phyloP scores from a whole-genome alignment of 2,113 vertebrate species.

The Butastur rufipennis region DNA sequence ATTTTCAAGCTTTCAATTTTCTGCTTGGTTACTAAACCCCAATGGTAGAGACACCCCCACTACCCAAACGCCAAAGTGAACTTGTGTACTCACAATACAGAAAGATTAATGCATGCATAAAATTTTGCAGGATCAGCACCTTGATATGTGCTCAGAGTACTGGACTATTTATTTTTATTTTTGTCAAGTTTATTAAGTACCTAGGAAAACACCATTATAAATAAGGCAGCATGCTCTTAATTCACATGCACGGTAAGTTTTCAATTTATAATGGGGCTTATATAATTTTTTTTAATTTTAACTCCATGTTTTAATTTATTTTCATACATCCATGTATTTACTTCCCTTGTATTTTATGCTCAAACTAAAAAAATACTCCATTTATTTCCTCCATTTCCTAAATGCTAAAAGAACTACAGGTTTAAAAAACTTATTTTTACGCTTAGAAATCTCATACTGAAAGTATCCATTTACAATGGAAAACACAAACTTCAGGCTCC shows the following conservation, averaged over 20 bases:
- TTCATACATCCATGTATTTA: neutral
- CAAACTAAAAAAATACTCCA: neutral
- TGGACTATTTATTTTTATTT: slow-evolving; percentile 7
- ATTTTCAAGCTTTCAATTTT: neutral
- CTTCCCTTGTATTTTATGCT: neutral
- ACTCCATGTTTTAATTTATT: neutral
- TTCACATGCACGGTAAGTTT: neutral
- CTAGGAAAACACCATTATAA: slow-evolving; percentile 11
- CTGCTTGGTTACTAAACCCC: neutral
- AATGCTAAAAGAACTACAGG: neutral
- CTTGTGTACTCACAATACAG: neutral
- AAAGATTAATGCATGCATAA: neutral
- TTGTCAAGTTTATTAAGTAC: slow-evolving; percentile 20
- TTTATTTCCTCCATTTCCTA: neutral
- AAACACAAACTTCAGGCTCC: slow-evolving; percentile 12
- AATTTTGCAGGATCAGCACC: neutral
- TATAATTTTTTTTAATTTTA: neutral
- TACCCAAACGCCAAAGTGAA: neutral
- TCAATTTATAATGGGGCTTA: neutral
- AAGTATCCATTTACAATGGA: neutral
- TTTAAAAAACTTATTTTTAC: neutral
- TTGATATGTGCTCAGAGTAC: neutral
- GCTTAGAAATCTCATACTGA: neutral
- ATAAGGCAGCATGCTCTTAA: neutral
- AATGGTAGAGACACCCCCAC: neutral